Conservation (phyloP, 2,113 vertebrate species). For the Misgurnus mizolepis region DNA sequence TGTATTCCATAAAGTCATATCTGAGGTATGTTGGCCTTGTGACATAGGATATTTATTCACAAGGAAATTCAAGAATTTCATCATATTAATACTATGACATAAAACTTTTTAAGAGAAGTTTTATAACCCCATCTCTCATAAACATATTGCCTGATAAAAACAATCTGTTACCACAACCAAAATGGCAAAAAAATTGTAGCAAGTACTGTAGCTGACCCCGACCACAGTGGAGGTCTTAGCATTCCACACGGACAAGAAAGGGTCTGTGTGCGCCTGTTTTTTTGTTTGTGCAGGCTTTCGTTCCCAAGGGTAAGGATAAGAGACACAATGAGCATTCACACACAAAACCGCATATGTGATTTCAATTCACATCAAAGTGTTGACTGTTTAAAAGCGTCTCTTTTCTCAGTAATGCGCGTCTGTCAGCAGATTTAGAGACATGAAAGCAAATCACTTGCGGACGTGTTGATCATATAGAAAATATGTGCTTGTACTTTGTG, state of each 20-base stretch:
- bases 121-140: background rate
- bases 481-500: too few species aligned
- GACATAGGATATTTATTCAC: background rate
- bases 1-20: background rate
- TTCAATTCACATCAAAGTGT: slow-evolving; percentile 1
- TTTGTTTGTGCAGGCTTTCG: slow-evolving; percentile 30
- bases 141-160: background rate
- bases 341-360: slow-evolving; percentile 55
- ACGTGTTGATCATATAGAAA: background rate
- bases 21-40: background rate
- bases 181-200: slow-evolving; percentile 18
- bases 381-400: background rate
- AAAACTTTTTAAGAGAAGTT: too few species aligned
- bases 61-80: background rate
- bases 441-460: background rate
- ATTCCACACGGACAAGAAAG: slow-evolving; percentile 39
- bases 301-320: slow-evolving; percentile 29
- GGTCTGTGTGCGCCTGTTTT: slow-evolving; percentile 36
- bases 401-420: background rate
- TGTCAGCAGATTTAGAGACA: too few species aligned
- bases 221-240: slow-evolving; percentile 13
- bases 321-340: slow-evolving; percentile 12
- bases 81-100: background rate
- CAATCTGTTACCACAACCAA: slow-evolving; percentile 7
- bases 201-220: slow-evolving; percentile 24